Evolutionary conservation across 2,888 invertebrate species (phyloP).

Genomic region (Noctua comes): DNA sequence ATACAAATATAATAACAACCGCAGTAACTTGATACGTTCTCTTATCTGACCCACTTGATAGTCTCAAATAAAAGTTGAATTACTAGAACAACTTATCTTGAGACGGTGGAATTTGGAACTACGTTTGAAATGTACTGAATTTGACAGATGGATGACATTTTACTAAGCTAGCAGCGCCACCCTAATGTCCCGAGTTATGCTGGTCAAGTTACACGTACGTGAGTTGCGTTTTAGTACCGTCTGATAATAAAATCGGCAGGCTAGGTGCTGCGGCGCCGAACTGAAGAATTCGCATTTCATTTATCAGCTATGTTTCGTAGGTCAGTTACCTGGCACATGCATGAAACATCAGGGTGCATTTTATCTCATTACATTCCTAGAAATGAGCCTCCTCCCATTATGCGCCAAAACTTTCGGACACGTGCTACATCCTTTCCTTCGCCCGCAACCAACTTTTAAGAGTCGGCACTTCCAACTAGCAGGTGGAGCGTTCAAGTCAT

Average conservation of each 20-base stretch:
- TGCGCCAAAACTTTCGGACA: background rate
- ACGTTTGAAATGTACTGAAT: background rate
- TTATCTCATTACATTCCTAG: background rate
- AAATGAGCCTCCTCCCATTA: background rate
- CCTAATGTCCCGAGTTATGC: background rate
- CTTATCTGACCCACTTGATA: conserved; percentile 60
- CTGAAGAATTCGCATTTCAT: conserved; percentile 24
- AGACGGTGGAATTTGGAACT: background rate
- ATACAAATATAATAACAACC: background rate
- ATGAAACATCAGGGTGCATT: background rate
- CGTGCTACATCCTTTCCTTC: background rate
- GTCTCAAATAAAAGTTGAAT: conserved; percentile 36
- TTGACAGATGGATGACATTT: background rate
- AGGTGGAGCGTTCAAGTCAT: background rate
- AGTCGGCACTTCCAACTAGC: background rate
- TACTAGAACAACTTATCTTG: background rate
- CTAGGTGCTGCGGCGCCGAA: conserved; percentile 23
- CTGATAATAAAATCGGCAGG: conserved; percentile 26
- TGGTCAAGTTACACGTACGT: conserved; percentile 1
- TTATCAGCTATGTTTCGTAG: conserved; percentile 4
- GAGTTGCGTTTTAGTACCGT: conserved; percentile 3
- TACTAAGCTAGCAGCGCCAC: background rate
- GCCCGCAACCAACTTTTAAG: background rate
- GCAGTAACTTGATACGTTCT: conserved; percentile 14
- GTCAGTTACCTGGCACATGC: background rate